phyloP scores from a whole-genome alignment of 2,113 vertebrate species.

The Baryphthengus martii region DNA sequence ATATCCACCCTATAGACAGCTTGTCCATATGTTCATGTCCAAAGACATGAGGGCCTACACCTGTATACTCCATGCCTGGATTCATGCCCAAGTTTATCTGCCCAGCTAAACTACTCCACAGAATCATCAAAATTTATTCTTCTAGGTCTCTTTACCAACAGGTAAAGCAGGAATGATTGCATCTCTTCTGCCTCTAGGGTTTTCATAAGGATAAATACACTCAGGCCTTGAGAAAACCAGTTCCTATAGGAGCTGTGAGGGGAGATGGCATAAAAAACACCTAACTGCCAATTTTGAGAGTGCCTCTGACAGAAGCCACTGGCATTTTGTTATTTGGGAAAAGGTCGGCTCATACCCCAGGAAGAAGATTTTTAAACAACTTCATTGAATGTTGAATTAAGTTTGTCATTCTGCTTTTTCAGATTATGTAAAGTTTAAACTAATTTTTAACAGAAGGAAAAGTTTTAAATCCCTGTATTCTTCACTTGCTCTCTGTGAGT shows the following conservation, averaged over 20 bases:
- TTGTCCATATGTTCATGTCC: background rate
- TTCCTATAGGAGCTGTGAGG: background rate
- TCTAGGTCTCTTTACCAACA: background rate
- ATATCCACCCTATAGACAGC: background rate
- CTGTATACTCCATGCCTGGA: background rate
- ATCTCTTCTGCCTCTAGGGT: background rate
- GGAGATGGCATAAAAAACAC: conserved; percentile 7
- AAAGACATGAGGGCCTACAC: background rate
- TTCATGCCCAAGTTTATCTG: background rate
- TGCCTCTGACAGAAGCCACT: conserved; percentile 37
- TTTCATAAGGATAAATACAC: background rate
- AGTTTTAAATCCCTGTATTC: conserved; percentile 28
- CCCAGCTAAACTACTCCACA: background rate
- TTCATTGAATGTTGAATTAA: conserved; percentile 6
- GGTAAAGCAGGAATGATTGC: background rate
- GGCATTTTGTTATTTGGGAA: conserved; percentile 39
- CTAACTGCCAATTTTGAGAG: conserved; percentile 1
- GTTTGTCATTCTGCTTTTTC: conserved; percentile 41
- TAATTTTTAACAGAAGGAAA: conserved; percentile 32
- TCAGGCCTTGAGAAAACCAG: background rate
- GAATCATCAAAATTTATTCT: background rate
- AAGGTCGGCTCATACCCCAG: conserved; percentile 34
- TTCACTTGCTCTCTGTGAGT: background rate
- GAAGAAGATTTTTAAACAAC: conserved; percentile 16
- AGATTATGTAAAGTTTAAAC: conserved; percentile 31